These are phyloP conservation scores for Isurus oxyrinchus DNA, from an alignment of 2,113 vertebrate species.

Conservation along the genomic window DNA sequence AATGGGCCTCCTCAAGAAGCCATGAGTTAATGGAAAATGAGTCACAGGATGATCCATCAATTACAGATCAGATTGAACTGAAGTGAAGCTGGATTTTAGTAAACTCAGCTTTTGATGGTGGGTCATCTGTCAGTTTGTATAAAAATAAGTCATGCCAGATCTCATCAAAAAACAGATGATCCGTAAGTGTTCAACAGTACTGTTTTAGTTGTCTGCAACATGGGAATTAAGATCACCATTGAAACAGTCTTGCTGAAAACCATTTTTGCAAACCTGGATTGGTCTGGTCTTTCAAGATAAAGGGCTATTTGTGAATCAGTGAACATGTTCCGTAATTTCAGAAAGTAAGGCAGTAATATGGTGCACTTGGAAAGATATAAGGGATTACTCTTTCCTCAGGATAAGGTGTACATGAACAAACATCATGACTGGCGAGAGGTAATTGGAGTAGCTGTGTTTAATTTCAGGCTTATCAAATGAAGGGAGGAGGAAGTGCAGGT, in stretches of 20 bases:
- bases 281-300: background rate
- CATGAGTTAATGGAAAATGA: background rate
- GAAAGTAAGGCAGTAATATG: background rate
- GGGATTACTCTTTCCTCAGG: background rate
- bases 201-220: background rate
- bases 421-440: background rate
- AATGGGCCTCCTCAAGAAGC: background rate
- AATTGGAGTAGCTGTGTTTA: slow-evolving; percentile 41
- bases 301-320: background rate
- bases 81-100: background rate
- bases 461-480: slow-evolving; percentile 75
- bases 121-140: background rate
- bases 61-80: background rate
- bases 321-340: background rate
- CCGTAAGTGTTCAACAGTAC: background rate
- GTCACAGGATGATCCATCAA: background rate
- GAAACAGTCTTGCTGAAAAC: background rate
- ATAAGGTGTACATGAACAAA: background rate
- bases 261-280: background rate
- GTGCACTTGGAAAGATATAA: background rate
- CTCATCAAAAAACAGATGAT: background rate
- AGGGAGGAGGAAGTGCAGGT: slow-evolving; percentile 80
- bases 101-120: background rate
- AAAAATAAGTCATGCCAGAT: background rate
- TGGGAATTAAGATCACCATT: background rate